Evolutionary conservation across 2,888 invertebrate species (phyloP), one percentile per base, ranked within the genome.

Genomic region (Tubulanus polymorphus): DNA sequence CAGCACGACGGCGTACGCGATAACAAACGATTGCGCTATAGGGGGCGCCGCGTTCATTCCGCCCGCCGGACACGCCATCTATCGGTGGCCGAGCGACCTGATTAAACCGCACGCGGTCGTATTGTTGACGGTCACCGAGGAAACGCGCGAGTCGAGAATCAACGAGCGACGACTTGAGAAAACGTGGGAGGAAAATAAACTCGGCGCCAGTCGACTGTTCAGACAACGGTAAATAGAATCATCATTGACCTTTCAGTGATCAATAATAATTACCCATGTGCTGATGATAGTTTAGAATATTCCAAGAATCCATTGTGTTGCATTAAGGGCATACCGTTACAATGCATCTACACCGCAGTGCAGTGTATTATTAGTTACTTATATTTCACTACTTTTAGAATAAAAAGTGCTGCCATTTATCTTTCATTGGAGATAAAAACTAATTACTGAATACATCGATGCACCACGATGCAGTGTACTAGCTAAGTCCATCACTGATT

Each of bases 1-100:
- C 56, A 70, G 69, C 46, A 68, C 69, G 25, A 61, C 69, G 41
- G 69, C 70, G 0, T 70, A 69, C 56, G 67, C 67, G 10, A 67
- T 70, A 15, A 67, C 70, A 12, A 66, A 68, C 54, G 67, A 67
- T 50, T 61, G 60, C 1, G 65, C 63, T 37, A 50, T 50, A 3
- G 57, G 55, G 12, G 68, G 68, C 46, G 8, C 23, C 5, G n/a
- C 26, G 3, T 20, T 25, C 5, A 46, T 66, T n/a, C 67, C 67
- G 6, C 47, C 37, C 12, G 10, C 5, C 6, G 61, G 57, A 37
- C 64, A 66, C 45, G 26, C 50, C 3, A 63, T 63, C 8, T 70
- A 69, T 53, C 28, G 54, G 18, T 70, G 70, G 70, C 70, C 70
- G 2, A 8, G 10, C n/a, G 68, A 69, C 53, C 60, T 70, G 18